Evolutionary conservation across 1,140 invertebrate species (phyloP).

Genomic region (Drosophila santomea): DNA sequence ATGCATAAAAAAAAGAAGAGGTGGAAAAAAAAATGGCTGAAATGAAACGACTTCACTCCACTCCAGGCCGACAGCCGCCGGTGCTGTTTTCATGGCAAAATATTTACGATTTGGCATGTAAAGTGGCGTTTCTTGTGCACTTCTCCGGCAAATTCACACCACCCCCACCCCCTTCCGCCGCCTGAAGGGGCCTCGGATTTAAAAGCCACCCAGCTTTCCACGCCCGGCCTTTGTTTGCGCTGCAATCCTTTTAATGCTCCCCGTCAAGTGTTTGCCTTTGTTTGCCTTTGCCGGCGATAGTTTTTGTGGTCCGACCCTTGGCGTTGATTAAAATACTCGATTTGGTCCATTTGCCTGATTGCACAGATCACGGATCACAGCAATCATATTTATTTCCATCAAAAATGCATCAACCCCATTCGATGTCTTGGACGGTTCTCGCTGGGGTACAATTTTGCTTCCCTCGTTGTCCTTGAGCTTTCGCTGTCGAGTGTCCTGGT

Average conservation of each 20-base stretch:
- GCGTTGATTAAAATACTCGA: slow-evolving; percentile 47
- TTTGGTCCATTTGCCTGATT: slow-evolving; percentile 61
- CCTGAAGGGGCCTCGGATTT: slow-evolving; percentile 35
- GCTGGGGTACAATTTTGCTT: background rate
- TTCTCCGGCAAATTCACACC: slow-evolving; percentile 67
- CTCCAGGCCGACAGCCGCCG: slow-evolving; percentile 23
- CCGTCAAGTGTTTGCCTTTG: slow-evolving; percentile 48
- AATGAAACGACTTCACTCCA: slow-evolving; percentile 40
- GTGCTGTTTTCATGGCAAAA: slow-evolving; percentile 75
- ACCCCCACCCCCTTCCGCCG: background rate
- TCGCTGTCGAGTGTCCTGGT: slow-evolving; percentile 4
- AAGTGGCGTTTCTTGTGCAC: slow-evolving; percentile 80
- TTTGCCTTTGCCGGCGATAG: slow-evolving; percentile 28
- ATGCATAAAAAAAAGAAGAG: background rate
- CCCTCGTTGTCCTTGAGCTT: slow-evolving; percentile 14
- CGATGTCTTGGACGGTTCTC: slow-evolving; percentile 5
- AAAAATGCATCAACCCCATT: slow-evolving; percentile 21
- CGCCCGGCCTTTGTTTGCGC: slow-evolving; percentile 52
- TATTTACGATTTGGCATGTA: slow-evolving; percentile 82
- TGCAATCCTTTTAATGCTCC: slow-evolving; percentile 71
- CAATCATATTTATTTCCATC: slow-evolving; percentile 67
- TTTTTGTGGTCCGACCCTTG: slow-evolving; percentile 24
- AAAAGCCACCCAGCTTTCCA: slow-evolving; percentile 52
- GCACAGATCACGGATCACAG: slow-evolving; percentile 39
- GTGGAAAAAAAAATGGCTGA: slow-evolving; percentile 22